Evolutionary conservation across 2,113 vertebrate genomes (phyloP), one percentile per base, ranked within the genome.

Genomic region (Coracopsis vasa): DNA sequence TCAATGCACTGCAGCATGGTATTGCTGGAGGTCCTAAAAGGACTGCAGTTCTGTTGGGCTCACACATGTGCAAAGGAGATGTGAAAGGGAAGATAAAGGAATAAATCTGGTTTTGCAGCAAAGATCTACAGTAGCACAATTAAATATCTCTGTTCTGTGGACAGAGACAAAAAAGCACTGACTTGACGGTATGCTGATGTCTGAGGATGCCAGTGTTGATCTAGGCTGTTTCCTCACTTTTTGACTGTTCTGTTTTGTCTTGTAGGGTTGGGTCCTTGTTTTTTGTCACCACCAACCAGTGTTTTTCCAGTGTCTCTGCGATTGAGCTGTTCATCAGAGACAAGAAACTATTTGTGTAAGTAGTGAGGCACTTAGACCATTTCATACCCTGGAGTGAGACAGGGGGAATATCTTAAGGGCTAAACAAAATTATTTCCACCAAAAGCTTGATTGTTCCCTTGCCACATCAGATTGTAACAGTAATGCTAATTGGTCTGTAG

Each of bases 271-370:
- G 97, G 80, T 97, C 97, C 33, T 82, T 98, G 94, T 98, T 98
- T 90, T 98, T 98, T 39, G 64, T 98, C 73, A 98, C 94, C 56
- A 98, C 97, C 69, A 97, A 98, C 74, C 97, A 97, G 61, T 97
- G 96, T 74, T 98, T 98, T 80, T 96, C 96, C 72, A 98, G 96
- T 47, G 92, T 98, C 13, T 98, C 97, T 61, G 94, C 97, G 35
- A 90, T 98, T 29, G 97, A 98, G 44, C 92, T 98, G 28, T 98
- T 98, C 67, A 95, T 98, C 88, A 94, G 56, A 70, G 97, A 98
- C 75, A 97, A 97, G 95, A 98, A 98, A 80, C 47, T 98, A 11
- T 98, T 98, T 91, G 88, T 97, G 97, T 98, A 94, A 97, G 97
- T 96, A 87, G 16, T 35, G 37, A 33, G 69, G 62, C n/a, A 39